Evolutionary conservation across 2,888 invertebrate genomes (phyloP), one percentile per base, ranked within the genome.

Genomic region (Drosophila antonietae): DNA sequence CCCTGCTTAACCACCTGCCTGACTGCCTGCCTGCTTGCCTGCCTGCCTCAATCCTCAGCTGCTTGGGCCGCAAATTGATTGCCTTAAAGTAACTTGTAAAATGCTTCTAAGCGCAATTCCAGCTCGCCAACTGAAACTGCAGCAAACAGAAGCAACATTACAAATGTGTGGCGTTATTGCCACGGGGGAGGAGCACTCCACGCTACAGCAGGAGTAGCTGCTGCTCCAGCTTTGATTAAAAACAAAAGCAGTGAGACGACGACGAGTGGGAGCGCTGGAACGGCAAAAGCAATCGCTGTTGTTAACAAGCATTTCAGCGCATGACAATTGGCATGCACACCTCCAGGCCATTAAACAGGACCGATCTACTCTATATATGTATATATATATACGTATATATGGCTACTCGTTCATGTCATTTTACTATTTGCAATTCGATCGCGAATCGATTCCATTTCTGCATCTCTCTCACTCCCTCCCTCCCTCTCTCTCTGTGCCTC

Each of bases 101-200:
- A 75, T 79, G 89, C 69, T 81, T 78, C 84, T 89, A 75, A 77
- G 74, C 77, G 70, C 73, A 43, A 23, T 59, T 6, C 62, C 39
- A 28, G 14, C 33, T 20, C 46, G 35, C 33, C 37, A 68, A 69
- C 71, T 78, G 75, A 74, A 73, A 82, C 75, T 33, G 57, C 43
- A 77, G 12, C 5, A 89, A 91, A 90, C 91, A 91, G 90, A 90
- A 90, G 90, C 90, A 90, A 80, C 80, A 88, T 91, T 91, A 90
- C 90, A 89, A 90, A 90, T 90, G 88, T 91, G 87, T 91, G 91
- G 89, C 89, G 91, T 91, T 90, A 91, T 90, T 91, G 91, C 90
- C 90, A 88, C 75, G 86, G 89, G 89, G 85, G 89, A 90, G 86
- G 83, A 73, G 81, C 68, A 23, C 23, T 46, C 8, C 65, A 60